Evolutionary conservation across 2,797 vertebrate genomes (phyloP).

Genomic region (Eurystomus glaucurus): DNA sequence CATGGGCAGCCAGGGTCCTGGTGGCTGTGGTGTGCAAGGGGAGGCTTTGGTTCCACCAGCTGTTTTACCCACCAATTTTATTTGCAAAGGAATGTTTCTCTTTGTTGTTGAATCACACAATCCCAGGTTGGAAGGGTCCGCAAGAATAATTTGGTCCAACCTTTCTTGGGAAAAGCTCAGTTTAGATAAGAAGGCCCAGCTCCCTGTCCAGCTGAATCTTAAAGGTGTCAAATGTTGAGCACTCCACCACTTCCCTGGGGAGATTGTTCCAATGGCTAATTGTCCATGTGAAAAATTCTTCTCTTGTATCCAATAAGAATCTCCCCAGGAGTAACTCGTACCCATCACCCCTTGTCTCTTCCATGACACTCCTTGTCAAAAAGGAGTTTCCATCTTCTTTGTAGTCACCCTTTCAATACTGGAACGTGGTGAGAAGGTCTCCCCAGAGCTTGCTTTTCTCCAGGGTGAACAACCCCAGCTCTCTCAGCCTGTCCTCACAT

Average conservation of each 20-base stretch:
- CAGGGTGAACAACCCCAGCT: background rate
- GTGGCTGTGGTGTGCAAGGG: background rate
- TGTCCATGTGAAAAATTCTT: background rate
- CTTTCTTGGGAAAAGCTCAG: background rate
- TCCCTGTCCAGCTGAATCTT: background rate
- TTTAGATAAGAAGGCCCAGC: background rate
- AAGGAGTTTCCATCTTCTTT: background rate
- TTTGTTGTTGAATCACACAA: rapidly evolving
- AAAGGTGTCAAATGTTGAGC: background rate
- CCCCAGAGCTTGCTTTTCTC: background rate
- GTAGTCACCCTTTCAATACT: background rate
- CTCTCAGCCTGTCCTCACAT: background rate
- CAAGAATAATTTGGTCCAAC: background rate
- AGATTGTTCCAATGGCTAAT: background rate
- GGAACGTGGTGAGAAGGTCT: background rate
- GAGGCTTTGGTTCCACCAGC: background rate
- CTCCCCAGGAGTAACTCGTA: background rate
- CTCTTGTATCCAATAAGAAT: background rate
- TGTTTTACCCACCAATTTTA: background rate
- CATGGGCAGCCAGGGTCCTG: background rate
- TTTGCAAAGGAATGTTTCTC: background rate
- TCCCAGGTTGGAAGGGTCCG: background rate
- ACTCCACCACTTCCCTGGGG: background rate
- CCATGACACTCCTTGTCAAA: background rate
- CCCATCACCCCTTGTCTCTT: background rate